A percentile compares a stretch with the other conserved stretches of the same genome.
phyloP scores from a whole-genome alignment of 2,797 vertebrate species.

The Smutsia gigantea region DNA sequence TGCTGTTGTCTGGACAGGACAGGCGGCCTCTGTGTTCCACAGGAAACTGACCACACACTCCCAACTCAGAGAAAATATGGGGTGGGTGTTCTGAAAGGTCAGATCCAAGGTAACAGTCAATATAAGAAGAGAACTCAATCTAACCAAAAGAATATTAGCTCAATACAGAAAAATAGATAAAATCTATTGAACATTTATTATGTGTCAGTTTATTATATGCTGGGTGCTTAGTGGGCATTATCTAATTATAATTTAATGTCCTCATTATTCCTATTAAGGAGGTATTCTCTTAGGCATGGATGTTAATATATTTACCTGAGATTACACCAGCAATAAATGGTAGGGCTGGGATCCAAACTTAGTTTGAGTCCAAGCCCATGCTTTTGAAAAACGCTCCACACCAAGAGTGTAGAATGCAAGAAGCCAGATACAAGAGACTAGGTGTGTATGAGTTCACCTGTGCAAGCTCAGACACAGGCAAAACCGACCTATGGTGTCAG shows the following conservation, averaged over 20 bases:
- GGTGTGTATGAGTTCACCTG: rapidly evolving
- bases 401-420: rapidly evolving
- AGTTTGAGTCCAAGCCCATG: not conserved
- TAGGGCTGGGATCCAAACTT: not conserved
- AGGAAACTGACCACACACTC: conserved; percentile 93
- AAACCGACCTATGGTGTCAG: rapidly evolving
- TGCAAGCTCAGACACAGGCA: rapidly evolving
- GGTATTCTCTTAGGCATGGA: rapidly evolving
- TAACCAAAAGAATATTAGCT: not conserved
- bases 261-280: not conserved
- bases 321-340: not conserved
- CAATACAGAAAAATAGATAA: rapidly evolving
- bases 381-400: not conserved
- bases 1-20: conserved; percentile 89
- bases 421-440: not conserved
- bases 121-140: rapidly evolving
- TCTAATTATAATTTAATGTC: rapidly evolving
- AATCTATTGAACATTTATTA: rapidly evolving
- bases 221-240: rapidly evolving
- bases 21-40: conserved; percentile 96
- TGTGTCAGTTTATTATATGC: rapidly evolving
- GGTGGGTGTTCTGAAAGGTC: conserved; percentile 88
- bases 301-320: not conserved
- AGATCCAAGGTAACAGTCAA: conserved; percentile 21
- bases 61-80: conserved; percentile 89